Evolutionary conservation across 2,888 invertebrate genomes (phyloP).

Genomic region (Rotaria magnacalcarata): DNA sequence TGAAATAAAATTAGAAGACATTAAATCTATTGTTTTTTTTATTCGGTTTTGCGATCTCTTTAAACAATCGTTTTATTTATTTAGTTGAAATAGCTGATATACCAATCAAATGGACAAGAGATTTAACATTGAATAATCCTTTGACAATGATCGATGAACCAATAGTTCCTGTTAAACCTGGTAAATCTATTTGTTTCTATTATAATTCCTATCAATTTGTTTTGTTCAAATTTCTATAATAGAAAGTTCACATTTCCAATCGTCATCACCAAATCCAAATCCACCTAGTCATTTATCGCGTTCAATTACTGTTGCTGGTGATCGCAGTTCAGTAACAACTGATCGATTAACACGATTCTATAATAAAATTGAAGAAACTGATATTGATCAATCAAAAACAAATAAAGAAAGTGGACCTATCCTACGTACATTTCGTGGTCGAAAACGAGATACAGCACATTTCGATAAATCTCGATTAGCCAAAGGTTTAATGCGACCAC

Average conservation of each 20-base stretch:
- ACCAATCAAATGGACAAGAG: slow-evolving; percentile 13
- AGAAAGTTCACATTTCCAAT: not conserved
- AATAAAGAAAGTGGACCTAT: not conserved
- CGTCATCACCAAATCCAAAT: too few relatives aligned
- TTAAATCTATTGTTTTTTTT: too few relatives aligned
- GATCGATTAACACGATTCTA: not conserved
- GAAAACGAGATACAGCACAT: slow-evolving; percentile 5
- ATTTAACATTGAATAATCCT: not conserved
- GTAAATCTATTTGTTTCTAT: not conserved
- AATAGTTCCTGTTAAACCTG: not conserved
- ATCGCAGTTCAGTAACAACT: not conserved
- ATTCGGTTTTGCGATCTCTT: too few relatives aligned
- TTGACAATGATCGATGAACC: not conserved
- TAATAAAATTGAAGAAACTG: not conserved
- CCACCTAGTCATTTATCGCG: not conserved
- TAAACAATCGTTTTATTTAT: not conserved
- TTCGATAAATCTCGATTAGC: slow-evolving; percentile 4
- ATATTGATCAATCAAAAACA: not conserved
- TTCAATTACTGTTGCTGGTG: not conserved
- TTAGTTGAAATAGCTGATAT: slow-evolving; percentile 22
- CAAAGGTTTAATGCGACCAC: not conserved
- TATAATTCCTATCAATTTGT: not conserved
- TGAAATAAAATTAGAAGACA: too few relatives aligned
- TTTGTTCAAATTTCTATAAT: not conserved
- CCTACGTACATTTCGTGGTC: slow-evolving; percentile 11